Conservation (phyloP, 2,888 invertebrate genomes). For the Xylocampa areola region DNA sequence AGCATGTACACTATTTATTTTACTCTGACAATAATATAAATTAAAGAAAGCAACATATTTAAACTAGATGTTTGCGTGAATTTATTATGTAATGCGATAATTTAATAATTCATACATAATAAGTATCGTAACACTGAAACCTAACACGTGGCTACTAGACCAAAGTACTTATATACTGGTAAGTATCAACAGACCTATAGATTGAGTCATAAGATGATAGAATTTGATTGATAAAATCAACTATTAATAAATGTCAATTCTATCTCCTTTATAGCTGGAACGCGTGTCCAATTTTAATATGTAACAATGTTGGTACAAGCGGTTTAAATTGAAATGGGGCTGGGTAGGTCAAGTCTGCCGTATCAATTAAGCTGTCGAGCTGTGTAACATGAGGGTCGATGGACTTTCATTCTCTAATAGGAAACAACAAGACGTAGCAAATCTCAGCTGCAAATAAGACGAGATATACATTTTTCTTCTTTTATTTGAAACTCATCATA, state of each 20-base stretch:
- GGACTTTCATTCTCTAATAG: conserved; percentile 1
- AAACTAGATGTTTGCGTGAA: conserved; percentile 17
- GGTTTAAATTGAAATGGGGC: conserved; percentile 32
- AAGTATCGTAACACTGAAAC: conserved; percentile 16
- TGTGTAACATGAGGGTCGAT: conserved; percentile 2
- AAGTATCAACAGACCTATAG: conserved; percentile 10
- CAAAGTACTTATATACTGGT: conserved; percentile 13
- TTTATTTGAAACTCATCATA: too few species aligned
- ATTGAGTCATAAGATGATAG: conserved; percentile 19
- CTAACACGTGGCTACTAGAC: conserved; percentile 27
- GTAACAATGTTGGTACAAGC: conserved; percentile 19
- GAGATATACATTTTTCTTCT: too few species aligned
- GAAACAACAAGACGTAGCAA: not conserved
- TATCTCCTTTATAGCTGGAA: conserved; percentile 23
- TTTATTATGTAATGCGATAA: conserved; percentile 32
- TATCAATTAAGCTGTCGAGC: conserved; percentile 26
- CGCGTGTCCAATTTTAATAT: conserved; percentile 21
- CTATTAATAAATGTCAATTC: conserved; percentile 46
- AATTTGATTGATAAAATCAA: conserved; percentile 21
- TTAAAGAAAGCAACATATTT: conserved; percentile 14
- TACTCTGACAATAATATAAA: conserved; percentile 4
- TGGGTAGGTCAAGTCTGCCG: conserved; percentile 19
- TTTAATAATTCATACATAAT: conserved; percentile 13
- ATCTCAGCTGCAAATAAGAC: not conserved
- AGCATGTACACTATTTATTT: not conserved